phyloP scores from a whole-genome alignment of 1,140 invertebrate genomes.

The Oscheius sp. region DNA sequence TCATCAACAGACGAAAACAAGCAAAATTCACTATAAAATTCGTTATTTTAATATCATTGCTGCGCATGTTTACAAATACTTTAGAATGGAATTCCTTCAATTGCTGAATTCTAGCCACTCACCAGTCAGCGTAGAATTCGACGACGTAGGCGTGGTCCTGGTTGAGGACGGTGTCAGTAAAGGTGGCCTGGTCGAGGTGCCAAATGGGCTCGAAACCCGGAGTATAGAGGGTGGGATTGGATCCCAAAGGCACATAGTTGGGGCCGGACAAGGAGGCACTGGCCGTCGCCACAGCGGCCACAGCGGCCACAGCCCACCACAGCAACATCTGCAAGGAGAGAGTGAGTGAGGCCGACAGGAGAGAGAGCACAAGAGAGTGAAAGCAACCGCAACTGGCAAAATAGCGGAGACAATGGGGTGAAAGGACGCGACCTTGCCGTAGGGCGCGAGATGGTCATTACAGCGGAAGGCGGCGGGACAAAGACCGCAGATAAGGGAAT shows the following conservation, averaged over 20 bases:
- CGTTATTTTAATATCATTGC: too few species aligned
- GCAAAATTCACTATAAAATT: too few species aligned
- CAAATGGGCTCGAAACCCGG: slow-evolving; percentile 59
- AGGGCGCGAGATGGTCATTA: not conserved
- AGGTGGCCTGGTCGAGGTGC: slow-evolving; percentile 58
- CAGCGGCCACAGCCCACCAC: not conserved
- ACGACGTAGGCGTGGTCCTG: slow-evolving; percentile 56
- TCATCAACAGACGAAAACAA: too few species aligned
- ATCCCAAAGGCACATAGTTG: slow-evolving; percentile 26
- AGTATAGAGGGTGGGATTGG: slow-evolving; percentile 55
- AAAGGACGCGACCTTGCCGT: not conserved
- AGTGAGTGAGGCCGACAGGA: not conserved
- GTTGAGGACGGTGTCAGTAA: slow-evolving; percentile 56
- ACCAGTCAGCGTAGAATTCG: slow-evolving; percentile 61
- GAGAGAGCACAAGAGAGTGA: too few species aligned
- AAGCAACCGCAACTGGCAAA: not conserved
- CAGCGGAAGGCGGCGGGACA: not conserved
- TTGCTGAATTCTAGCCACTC: too few species aligned
- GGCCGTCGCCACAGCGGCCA: not conserved
- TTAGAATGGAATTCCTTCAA: too few species aligned
- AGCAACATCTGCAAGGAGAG: not conserved
- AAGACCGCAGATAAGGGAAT: not conserved
- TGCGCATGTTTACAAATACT: too few species aligned
- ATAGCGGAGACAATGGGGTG: not conserved
- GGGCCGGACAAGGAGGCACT: not conserved